Base-by-base conservation (phyloP, 2,888 invertebrate genomes). In the Lysandra coridon region DNA sequence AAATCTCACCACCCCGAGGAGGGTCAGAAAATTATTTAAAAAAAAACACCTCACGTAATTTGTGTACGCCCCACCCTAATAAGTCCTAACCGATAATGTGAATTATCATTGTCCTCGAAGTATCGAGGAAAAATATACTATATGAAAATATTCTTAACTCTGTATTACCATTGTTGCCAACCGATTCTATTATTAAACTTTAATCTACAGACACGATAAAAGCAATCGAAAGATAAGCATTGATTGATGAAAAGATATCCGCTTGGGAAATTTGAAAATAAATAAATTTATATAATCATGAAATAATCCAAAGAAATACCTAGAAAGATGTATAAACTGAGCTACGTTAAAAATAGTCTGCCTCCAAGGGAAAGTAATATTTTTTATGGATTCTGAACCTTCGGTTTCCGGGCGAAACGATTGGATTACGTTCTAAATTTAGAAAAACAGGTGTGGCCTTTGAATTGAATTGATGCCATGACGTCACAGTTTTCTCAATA, bases 381-480 rank as follows among this genome's bases (percentile, higher is more conserved):
- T 69, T 69, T 69, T 69, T 69, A 69, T 69, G 69, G 69, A 69
- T 69, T 69, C 69, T 14, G 33, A 69, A 69, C 69, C 69, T 69
- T 37, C 69, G 14, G 69, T 33, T 69, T 69, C 69, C 33, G 33
- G 12, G 17, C 69, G 69, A 33, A 69, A 69, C 33, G 69, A 69
- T 69, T 33, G 69, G 69, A 69, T 69, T 69, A 69, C 69, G 69
- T 69, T 69, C 69, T 69, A 37, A 69, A 69, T 33, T 69, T 69
- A 69, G 69, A 69, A 69, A 69, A 69, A 37, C 14, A 69, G 37
- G 33, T 37, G 69, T 30, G 64, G 30, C 64, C 64, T 30, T 33
- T 69, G 1, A 69, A 33, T 14, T 12, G 64, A 69, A 69, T 69
- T 14, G 14, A 37, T 69, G 14, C 12, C 14, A 17, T 69, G 1